Evolutionary conservation across 2,113 vertebrate genomes (phyloP), one percentile per base, ranked within the genome.

Genomic region (Pedetes capensis): DNA sequence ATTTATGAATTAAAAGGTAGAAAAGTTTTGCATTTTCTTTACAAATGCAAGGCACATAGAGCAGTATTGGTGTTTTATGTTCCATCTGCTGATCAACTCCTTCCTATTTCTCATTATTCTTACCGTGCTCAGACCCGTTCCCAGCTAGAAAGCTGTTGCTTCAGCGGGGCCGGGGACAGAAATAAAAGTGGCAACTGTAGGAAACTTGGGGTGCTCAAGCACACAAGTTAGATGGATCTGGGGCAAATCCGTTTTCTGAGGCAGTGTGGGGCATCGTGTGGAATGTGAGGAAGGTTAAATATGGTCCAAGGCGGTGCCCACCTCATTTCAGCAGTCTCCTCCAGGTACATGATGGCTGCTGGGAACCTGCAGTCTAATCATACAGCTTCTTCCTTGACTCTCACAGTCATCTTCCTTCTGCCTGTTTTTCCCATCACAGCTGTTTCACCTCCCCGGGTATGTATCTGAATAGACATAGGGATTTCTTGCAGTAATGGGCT

Each of bases 361-460:
- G 34, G 64, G n/a, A 96, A 66, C 75, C 37, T 89, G 37, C 14
- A 8, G 17, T 37, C 51, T 89, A 71, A 25, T 75, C 74, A 76
- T 49, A 59, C 13, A 34, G 53, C 71, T 71, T 55, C 51, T 76
- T 66, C 57, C 47, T 71, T 63, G 72, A 69, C 66, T 91, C 63
- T 81, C 91, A 71, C 68, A 94, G 83, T 75, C 68, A 25, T 75
- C 66, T 93, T 91, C 90, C 90, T 87, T 78, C 2, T 34, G 51
- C 37, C 82, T 55, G 63, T 89, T 92, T 89, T 90, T 80, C 49
- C 94, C 39, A 80, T 61, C 49, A 32, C 86, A 59, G 37, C 34
- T 83, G 12, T 75, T 88, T 84, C 22, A 87, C 23, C 79, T 87
- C 55, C 93, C 89, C 49, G 71, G 39, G 17, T 80, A 80, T 17